Base-by-base conservation (phyloP, 2,113 vertebrate genomes). In the Triplophysa dalaica region DNA sequence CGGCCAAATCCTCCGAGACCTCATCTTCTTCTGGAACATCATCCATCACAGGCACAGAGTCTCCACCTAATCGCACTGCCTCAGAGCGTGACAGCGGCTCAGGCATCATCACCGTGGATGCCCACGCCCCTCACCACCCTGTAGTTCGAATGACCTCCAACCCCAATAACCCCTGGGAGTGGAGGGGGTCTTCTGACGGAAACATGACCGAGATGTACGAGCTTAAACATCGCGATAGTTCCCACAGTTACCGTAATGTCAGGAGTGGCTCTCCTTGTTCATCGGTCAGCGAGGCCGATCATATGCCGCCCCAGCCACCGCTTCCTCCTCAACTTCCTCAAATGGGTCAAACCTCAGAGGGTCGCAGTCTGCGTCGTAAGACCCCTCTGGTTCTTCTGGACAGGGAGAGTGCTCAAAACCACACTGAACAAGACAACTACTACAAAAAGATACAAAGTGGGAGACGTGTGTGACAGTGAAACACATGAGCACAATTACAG, bases 51-150 rank as follows among this genome's bases (percentile, higher is more conserved):
- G 95, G 94, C 83, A 92, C 93, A 0, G 94, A 96, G 63, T 96
- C 95, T 0, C 95, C 95, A 0, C 95, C 94, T 80, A 95, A 94
- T 88, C 90, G 92, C 10, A 93, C 93, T 0, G 87, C 94, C 0
- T 94, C 94, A 0, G 93, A 94, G 66, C 87, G 94, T 0, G 95
- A 97, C 74, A 93, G 76, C 70, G 45, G 93, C 0, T 90, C 92
- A 38, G 94, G 94, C 43, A 94, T 97, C 0, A 87, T 96, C 75
- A 96, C 97, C 0, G 95, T 97, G 0, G 96, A 97, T 0, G 96
- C 96, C 0, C 96, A 97, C 0, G 96, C 94, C 0, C 92, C 94
- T 0, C 95, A 96, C 50, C 95, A 96, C 84, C 96, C 96, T 0
- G 91, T 96, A 0, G 93, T 96, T 0, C 95, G 94, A 73, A 87